These are phyloP conservation scores for Xenus cinereus DNA, from an alignment of 2,113 vertebrate genomes.

Conservation along the genomic window DNA sequence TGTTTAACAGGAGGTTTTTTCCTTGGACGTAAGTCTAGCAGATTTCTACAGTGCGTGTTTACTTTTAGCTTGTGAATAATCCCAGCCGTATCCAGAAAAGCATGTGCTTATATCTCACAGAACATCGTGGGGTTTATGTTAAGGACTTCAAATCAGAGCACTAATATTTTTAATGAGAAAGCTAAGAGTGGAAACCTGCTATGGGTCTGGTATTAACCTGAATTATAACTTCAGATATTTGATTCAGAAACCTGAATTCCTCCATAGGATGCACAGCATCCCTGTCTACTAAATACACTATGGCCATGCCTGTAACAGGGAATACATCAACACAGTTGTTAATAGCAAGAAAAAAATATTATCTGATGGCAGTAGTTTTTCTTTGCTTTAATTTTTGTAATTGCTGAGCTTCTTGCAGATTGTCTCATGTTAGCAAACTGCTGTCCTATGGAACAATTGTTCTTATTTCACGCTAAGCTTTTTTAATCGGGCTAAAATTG, in stretches of 20 bases:
- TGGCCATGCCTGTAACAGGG: neutral
- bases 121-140: neutral
- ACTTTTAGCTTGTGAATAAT: neutral
- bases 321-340: neutral
- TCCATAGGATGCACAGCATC: neutral
- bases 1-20: neutral
- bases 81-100: neutral
- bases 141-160: constrained; percentile 17
- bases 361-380: neutral
- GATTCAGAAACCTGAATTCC: neutral
- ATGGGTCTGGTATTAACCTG: neutral
- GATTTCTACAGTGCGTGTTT: neutral
- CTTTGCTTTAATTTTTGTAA: neutral
- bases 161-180: neutral
- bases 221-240: neutral
- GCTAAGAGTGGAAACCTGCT: neutral
- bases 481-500: neutral
- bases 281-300: neutral
- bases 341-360: neutral
- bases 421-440: neutral
- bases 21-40: neutral
- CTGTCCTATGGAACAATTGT: neutral
- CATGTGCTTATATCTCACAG: neutral
- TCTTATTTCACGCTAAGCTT: neutral
- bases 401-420: neutral